These are phyloP conservation scores for Xestoiulus laeticollis DNA, from an alignment of 2,888 invertebrate genomes.

Conservation along the genomic window DNA sequence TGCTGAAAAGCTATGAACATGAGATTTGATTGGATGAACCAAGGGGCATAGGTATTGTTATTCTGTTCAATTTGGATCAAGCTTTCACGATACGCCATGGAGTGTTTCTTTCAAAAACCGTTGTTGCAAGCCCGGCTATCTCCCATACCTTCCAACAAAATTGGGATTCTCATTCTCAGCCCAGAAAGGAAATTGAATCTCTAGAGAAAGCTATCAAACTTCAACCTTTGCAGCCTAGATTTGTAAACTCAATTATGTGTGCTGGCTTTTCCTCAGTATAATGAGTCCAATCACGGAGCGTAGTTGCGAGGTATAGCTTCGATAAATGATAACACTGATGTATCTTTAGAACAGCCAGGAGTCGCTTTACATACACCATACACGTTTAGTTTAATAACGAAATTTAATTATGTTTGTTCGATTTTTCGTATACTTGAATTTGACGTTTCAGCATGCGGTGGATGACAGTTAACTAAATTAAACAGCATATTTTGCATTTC, in stretches of 20 bases:
- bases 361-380: not conserved
- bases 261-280: conserved; percentile 8
- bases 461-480: not conserved
- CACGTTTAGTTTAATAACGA: conserved; percentile 21
- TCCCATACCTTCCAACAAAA: not conserved
- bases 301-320: not conserved
- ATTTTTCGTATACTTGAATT: not conserved
- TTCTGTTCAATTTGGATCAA: conserved; percentile 36
- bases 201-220: conserved; percentile 38
- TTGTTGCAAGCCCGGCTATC: not conserved
- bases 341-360: not conserved
- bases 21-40: conserved; percentile 8
- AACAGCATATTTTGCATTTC: no score
- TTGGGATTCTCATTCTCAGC: conserved; percentile 7
- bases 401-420: not conserved
- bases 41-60: not conserved
- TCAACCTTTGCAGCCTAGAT: conserved; percentile 34
- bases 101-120: not conserved
- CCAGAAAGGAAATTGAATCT: conserved; percentile 35
- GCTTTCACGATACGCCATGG: not conserved
- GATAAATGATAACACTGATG: not conserved
- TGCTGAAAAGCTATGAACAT: not conserved
- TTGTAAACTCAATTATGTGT: conserved; percentile 40
- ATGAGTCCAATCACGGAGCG: conserved; percentile 4
- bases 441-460: not conserved